phyloP scores from a whole-genome alignment of 2,888 invertebrate genomes.

The Pyralis farinalis region DNA sequence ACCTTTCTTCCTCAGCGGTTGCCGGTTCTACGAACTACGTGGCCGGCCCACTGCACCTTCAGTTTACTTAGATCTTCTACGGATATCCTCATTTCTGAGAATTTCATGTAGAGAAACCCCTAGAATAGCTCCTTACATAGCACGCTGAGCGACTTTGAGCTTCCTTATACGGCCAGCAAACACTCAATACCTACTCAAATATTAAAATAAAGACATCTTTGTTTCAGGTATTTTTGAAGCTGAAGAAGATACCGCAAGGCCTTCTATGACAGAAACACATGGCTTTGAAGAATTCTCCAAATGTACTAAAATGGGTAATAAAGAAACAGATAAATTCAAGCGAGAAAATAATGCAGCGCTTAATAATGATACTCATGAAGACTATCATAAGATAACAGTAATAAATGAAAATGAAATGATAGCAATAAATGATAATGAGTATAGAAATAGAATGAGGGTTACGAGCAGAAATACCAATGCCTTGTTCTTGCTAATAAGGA shows the following conservation, averaged over 20 bases:
- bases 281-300: background rate
- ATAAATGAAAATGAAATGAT: conserved; percentile 10
- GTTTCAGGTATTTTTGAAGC: background rate
- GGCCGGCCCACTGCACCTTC: too few species aligned
- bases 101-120: too few species aligned
- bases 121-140: too few species aligned
- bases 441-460: conserved; percentile 29
- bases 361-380: background rate
- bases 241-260: background rate
- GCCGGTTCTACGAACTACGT: too few species aligned
- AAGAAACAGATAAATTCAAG: background rate
- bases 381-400: conserved; percentile 2
- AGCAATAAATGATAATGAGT: conserved; percentile 11
- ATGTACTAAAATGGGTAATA: background rate
- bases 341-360: background rate
- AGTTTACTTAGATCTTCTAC: too few species aligned
- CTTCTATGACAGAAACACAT: background rate
- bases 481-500: conserved; percentile 68
- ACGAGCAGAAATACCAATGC: conserved; percentile 62
- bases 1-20: too few species aligned
- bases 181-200: too few species aligned
- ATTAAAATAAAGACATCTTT: too few species aligned
- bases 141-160: too few species aligned
- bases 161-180: too few species aligned
- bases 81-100: too few species aligned